Evolutionary conservation across 2,797 vertebrate genomes (phyloP), one percentile per base, ranked within the genome.

Genomic region (Trematomus bernacchii): DNA sequence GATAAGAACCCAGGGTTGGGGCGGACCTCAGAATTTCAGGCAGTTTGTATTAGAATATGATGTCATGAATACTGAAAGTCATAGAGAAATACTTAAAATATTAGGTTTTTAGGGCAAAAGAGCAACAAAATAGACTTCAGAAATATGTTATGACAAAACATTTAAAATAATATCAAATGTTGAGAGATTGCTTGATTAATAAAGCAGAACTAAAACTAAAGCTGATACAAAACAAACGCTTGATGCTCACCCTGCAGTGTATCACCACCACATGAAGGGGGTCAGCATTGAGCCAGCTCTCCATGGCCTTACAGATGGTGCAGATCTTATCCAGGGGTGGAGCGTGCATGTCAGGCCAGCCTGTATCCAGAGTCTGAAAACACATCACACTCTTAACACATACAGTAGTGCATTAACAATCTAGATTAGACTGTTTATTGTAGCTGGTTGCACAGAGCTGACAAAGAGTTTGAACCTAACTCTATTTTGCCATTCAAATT

Each of bases 231-330:
- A 3, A 53, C 12, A 23, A 46, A 3, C 4, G 3, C 16, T 11
- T 18, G 46, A 72, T 52, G 33, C 96, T 96, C 86, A 99, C 98
- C 92, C 95, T 95, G 93, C 97, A 99, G 87, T 99, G 97, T 82
- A 99, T 97, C 19, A 99, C 98, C 6, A 95, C 98, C 76, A 99
- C 97, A 0, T 97, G 97, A 7, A 97, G 95, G 6, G 96, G 95
- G 89, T 98, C 94, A 0, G 85, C 95, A 76, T 97, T 96, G 60
- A 99, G 93, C 98, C 98, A 99, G 30, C 95, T 94, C 91, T 99
- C 98, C 95, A 99, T 97, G 44, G 97, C 95, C 90, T 99, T 99
- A 83, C 98, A 99, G 87, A 99, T 97, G 82, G 96, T 97, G 86
- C 98, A 99, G 89, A 99, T 94, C 90, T 97, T 99, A 87, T 99